phyloP scores from a whole-genome alignment of 2,888 invertebrate species.

The Perizoma flavofasciatum region DNA sequence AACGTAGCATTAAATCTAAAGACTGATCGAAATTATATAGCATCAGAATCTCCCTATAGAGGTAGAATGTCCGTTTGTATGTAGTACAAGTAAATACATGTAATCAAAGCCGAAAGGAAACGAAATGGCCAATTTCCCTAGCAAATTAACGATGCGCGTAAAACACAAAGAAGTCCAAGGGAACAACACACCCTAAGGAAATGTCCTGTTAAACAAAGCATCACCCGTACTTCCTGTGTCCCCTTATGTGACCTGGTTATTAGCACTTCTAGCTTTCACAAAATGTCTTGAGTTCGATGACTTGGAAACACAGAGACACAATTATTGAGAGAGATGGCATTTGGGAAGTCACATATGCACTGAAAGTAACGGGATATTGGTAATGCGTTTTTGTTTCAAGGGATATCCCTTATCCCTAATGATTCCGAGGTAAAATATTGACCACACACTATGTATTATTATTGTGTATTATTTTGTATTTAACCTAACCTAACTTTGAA shows the following conservation, averaged over 20 bases:
- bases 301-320: conserved; percentile 14
- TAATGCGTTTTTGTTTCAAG: neutral
- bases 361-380: neutral
- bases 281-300: conserved; percentile 46
- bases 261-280: conserved; percentile 56
- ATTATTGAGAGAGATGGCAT: conserved; percentile 9
- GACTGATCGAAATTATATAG: conserved; percentile 10
- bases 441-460: too few relatives aligned
- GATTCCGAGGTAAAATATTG: too few relatives aligned
- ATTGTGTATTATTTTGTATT: too few relatives aligned
- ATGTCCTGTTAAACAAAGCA: conserved; percentile 76
- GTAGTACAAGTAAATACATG: conserved; percentile 18
- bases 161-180: conserved; percentile 53
- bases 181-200: conserved; percentile 65
- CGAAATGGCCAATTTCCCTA: conserved; percentile 51
- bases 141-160: conserved; percentile 42
- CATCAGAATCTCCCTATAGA: conserved; percentile 1
- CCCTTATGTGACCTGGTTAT: conserved; percentile 61
- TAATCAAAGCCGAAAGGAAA: conserved; percentile 28
- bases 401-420: neutral
- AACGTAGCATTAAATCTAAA: neutral
- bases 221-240: conserved; percentile 74
- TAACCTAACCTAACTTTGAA: too few relatives aligned
- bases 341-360: neutral
- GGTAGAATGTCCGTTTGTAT: conserved; percentile 8